Evolutionary conservation across 2,888 invertebrate species (phyloP).

Genomic region (Tupiocoris notatus): DNA sequence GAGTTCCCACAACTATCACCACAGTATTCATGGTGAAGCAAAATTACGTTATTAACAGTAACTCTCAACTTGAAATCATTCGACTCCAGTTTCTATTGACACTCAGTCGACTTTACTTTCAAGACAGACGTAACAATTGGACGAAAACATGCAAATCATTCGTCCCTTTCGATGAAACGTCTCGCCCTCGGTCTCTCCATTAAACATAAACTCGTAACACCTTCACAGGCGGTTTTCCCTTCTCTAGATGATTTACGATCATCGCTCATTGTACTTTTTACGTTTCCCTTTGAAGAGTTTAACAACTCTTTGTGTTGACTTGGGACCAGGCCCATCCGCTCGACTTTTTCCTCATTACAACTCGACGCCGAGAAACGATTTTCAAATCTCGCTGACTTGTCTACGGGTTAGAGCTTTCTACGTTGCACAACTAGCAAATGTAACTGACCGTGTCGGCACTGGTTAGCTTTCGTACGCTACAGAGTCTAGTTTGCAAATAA

Average conservation of each 20-base stretch:
- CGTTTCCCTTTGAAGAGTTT: neutral
- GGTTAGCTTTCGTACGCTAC: neutral
- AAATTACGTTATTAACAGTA: no score
- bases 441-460: constrained; percentile 7
- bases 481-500: no score
- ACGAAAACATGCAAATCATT: no score
- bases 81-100: no score
- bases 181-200: no score
- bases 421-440: constrained; percentile 15
- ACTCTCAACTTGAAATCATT: no score
- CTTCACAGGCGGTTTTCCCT: neutral
- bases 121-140: no score
- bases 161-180: no score
- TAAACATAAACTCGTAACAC: neutral
- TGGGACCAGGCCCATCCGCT: neutral
- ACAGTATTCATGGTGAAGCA: no score
- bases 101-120: no score
- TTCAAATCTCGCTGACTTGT: neutral
- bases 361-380: no score
- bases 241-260: neutral
- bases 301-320: neutral
- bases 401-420: neutral
- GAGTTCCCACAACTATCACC: no score
- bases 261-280: neutral
- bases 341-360: neutral